phyloP scores from a whole-genome alignment of 2,113 vertebrate genomes.

The Benitochromis conjunctus region DNA sequence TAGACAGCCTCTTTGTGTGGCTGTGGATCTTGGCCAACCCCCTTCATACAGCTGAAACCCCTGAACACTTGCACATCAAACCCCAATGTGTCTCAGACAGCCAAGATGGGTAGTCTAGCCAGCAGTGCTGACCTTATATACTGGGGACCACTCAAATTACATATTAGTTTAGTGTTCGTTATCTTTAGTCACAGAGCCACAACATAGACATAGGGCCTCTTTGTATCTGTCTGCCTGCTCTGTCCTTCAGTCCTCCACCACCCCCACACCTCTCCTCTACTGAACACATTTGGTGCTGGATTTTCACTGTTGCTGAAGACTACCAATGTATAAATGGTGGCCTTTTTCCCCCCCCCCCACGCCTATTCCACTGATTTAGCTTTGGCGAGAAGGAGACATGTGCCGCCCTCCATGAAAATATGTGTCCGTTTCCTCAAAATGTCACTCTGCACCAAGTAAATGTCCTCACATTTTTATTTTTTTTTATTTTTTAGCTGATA shows the following conservation, averaged over 20 bases:
- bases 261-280: constrained; percentile 31
- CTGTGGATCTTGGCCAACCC: constrained; percentile 44
- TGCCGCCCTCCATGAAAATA: constrained; percentile 34
- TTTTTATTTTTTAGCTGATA: too few relatives aligned
- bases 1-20: constrained; percentile 65
- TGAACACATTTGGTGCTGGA: constrained; percentile 54
- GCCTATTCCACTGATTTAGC: constrained; percentile 27
- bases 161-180: constrained; percentile 65
- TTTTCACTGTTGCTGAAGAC: constrained; percentile 60
- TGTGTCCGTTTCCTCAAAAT: constrained; percentile 37
- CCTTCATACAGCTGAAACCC: constrained; percentile 37
- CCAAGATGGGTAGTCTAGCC: constrained; percentile 20
- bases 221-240: constrained; percentile 59
- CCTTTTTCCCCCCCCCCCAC: constrained; percentile 28
- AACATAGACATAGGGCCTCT: constrained; percentile 58
- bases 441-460: background rate
- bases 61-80: constrained; percentile 39
- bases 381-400: constrained; percentile 29
- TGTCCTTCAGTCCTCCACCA: constrained; percentile 9
- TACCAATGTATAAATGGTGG: constrained; percentile 61
- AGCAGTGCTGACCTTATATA: constrained; percentile 38
- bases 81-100: constrained; percentile 39
- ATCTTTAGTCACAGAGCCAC: constrained; percentile 36
- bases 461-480: background rate
- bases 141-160: constrained; percentile 39